These are phyloP conservation scores for Pampusana beccarii DNA, from an alignment of 2,113 vertebrate genomes.

Conservation along the genomic window DNA sequence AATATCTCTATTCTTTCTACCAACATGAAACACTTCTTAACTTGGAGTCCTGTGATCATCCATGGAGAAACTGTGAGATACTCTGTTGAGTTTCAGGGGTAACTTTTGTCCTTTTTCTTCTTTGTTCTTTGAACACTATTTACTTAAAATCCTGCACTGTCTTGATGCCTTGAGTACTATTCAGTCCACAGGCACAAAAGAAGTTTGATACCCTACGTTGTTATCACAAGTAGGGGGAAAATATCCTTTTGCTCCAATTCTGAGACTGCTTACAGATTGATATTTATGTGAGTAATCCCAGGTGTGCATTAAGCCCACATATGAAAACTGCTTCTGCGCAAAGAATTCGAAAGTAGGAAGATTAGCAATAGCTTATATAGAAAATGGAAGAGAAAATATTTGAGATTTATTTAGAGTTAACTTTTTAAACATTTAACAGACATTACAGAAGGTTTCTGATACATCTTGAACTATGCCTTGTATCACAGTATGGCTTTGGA, in stretches of 20 bases:
- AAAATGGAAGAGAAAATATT: background rate
- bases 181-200: background rate
- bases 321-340: background rate
- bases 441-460: background rate
- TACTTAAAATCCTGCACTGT: background rate
- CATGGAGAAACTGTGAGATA: conserved; percentile 66
- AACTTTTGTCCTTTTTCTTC: background rate
- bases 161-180: background rate
- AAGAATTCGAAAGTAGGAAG: background rate
- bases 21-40: conserved; percentile 80
- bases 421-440: background rate
- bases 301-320: background rate
- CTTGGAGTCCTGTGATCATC: conserved; percentile 70
- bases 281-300: background rate
- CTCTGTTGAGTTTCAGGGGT: conserved; percentile 80
- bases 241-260: background rate
- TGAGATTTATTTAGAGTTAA: background rate
- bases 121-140: background rate
- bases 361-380: background rate
- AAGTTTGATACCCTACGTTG: background rate
- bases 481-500: background rate
- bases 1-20: conserved; percentile 75
- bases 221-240: background rate
- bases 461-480: background rate
- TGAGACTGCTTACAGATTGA: background rate